phyloP scores from a whole-genome alignment of 2,797 vertebrate genomes.

The Melanotaenia pygmaea region DNA sequence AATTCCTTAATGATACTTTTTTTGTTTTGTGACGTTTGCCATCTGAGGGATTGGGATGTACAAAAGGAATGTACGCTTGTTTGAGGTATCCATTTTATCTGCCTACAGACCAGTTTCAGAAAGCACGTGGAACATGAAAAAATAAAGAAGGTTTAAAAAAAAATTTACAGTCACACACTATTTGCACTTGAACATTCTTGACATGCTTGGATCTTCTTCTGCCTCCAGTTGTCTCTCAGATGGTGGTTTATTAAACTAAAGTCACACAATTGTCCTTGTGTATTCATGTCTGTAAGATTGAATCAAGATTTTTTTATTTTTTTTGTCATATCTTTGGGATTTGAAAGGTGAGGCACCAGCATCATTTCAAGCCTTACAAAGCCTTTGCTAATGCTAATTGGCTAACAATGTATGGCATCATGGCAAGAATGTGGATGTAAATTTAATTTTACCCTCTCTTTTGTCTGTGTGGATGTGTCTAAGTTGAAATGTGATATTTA shows the following conservation, averaged over 20 bases:
- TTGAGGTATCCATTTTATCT: constrained; percentile 67
- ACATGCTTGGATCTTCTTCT: constrained; percentile 66
- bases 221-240: constrained; percentile 61
- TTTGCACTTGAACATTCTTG: constrained; percentile 77
- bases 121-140: constrained; percentile 58
- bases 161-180: constrained; percentile 60
- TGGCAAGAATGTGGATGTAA: constrained; percentile 71
- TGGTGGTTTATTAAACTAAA: constrained; percentile 28
- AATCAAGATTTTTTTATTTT: constrained; percentile 30
- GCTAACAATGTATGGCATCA: constrained; percentile 66
- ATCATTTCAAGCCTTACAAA: constrained; percentile 60
- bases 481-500: constrained; percentile 79
- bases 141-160: constrained; percentile 26
- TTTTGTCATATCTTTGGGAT: constrained; percentile 65
- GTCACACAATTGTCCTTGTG: constrained; percentile 53
- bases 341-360: constrained; percentile 74
- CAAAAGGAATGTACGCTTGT: constrained; percentile 74
- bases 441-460: constrained; percentile 42
- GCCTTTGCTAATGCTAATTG: constrained; percentile 59
- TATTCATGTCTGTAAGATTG: constrained; percentile 63
- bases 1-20: constrained; percentile 43
- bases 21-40: constrained; percentile 65
- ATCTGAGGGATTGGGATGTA: constrained; percentile 68
- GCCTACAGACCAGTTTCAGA: constrained; percentile 65
- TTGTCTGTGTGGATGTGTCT: constrained; percentile 54